Evolutionary conservation across 2,888 invertebrate genomes (phyloP).

Genomic region (Lasioglossum vierecki): DNA sequence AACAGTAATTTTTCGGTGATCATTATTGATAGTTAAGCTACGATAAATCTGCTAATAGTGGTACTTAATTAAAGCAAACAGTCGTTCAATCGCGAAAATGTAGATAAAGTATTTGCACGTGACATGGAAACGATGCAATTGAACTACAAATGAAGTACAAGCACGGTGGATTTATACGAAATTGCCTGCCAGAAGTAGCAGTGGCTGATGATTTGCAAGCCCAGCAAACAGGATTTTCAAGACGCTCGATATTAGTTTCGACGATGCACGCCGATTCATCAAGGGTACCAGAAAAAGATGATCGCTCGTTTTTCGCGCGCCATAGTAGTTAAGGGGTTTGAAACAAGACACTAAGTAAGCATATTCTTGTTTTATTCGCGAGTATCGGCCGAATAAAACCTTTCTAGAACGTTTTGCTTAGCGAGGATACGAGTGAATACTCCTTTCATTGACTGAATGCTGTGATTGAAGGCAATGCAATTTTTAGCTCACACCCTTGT

Average conservation of each 20-base stretch:
- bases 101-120: slow-evolving; percentile 23
- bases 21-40: not conserved
- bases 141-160: slow-evolving; percentile 31
- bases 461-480: slow-evolving; percentile 46
- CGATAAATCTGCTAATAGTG: not conserved
- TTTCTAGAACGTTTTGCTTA: slow-evolving; percentile 55
- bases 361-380: slow-evolving; percentile 39
- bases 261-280: slow-evolving; percentile 39
- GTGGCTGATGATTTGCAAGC: slow-evolving; percentile 46
- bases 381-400: slow-evolving; percentile 39
- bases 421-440: slow-evolving; percentile 56
- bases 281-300: slow-evolving; percentile 31
- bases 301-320: slow-evolving; percentile 43
- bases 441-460: slow-evolving; percentile 64
- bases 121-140: slow-evolving; percentile 21
- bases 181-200: slow-evolving; percentile 34
- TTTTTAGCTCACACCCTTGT: slow-evolving; percentile 28
- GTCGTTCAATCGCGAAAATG: not conserved
- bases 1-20: not conserved
- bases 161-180: slow-evolving; percentile 29
- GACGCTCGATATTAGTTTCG: slow-evolving; percentile 44
- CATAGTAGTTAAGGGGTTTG: slow-evolving; percentile 44
- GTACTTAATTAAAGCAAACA: slow-evolving; percentile 9
- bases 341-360: slow-evolving; percentile 68
- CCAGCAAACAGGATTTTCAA: slow-evolving; percentile 51